A percentile compares a stretch with the other conserved stretches of the same genome.
These are phyloP conservation scores for Meloidogyne exigua DNA, from an alignment of 1,140 invertebrate genomes.

Conservation along the genomic window DNA sequence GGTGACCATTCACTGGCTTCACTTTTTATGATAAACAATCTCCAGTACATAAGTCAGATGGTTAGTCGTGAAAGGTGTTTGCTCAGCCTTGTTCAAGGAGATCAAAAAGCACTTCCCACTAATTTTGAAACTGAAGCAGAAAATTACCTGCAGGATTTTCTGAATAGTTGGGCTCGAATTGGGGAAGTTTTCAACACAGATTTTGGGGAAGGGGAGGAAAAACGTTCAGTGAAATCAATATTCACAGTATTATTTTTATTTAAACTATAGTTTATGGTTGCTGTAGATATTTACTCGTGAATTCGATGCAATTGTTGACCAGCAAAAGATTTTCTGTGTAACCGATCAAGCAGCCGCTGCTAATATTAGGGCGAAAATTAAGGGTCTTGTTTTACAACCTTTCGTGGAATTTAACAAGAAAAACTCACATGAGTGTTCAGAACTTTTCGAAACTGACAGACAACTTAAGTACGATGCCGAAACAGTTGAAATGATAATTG, in stretches of 20 bases:
- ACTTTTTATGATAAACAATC: conserved; percentile 49
- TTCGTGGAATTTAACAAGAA: conserved; percentile 45
- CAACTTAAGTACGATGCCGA: conserved; percentile 52
- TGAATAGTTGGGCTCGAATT: conserved; percentile 31
- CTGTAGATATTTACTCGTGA: conserved; percentile 50
- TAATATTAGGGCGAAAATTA: conserved; percentile 41
- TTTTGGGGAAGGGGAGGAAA: not conserved
- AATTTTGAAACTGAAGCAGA: conserved; percentile 41
- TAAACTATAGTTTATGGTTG: not conserved
- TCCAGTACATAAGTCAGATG: conserved; percentile 37
- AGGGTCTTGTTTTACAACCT: conserved; percentile 43
- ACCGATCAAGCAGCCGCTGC: conserved; percentile 33
- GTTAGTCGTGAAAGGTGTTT: conserved; percentile 41
- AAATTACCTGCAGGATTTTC: conserved; percentile 36
- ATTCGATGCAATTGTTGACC: conserved; percentile 46
- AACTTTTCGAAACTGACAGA: conserved; percentile 32
- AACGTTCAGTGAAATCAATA: conserved; percentile 21
- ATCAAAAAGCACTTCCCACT: not conserved
- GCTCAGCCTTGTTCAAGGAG: conserved; percentile 16
- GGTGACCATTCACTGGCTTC: conserved; percentile 35
- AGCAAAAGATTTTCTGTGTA: conserved; percentile 48
- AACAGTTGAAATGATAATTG: conserved; percentile 49
- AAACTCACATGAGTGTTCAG: conserved; percentile 28
- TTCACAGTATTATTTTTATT: conserved; percentile 20
- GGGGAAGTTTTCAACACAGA: conserved; percentile 3